These are phyloP conservation scores for Fukomys damarensis DNA, from an alignment of 2,113 vertebrate genomes.

Conservation along the genomic window DNA sequence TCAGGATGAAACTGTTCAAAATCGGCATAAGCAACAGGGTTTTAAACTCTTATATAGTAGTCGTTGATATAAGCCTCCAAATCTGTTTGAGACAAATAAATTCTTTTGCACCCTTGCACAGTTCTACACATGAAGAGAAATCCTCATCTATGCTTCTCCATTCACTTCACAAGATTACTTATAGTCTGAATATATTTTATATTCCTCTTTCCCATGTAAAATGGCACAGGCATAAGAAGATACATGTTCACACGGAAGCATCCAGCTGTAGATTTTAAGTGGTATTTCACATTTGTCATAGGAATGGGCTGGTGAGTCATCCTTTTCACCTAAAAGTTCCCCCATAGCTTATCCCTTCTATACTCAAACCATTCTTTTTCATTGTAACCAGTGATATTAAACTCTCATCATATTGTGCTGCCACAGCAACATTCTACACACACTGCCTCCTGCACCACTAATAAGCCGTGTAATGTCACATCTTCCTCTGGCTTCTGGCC, in stretches of 20 bases:
- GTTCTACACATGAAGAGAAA: conserved; percentile 97
- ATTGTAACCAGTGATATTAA: conserved; percentile 86
- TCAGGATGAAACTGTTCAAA: conserved; percentile 87
- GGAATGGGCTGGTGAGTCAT: not conserved
- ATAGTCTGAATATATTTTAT: conserved; percentile 90
- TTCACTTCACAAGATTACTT: conserved; percentile 95
- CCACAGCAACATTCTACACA: conserved; percentile 91
- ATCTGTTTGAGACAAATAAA: conserved; percentile 96
- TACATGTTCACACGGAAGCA: conserved; percentile 89
- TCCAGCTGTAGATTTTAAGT: not conserved
- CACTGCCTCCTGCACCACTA: conserved; percentile 59
- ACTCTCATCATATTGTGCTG: conserved; percentile 91
- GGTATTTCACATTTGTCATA: conserved; percentile 62
- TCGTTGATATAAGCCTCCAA: conserved; percentile 94
- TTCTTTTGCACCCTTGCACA: conserved; percentile 96
- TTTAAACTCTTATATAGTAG: conserved; percentile 89
- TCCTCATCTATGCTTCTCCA: conserved; percentile 94
- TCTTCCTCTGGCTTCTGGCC: conserved; percentile 86
- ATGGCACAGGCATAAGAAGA: conserved; percentile 90
- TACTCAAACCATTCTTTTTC: not conserved
- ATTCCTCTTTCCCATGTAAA: conserved; percentile 85
- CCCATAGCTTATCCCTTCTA: not conserved
- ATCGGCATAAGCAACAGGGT: conserved; percentile 85
- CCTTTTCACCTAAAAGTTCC: conserved; percentile 46
- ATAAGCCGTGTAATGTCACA: conserved; percentile 91